Evolutionary conservation across 2,113 vertebrate genomes (phyloP), one percentile per base, ranked within the genome.

Genomic region (Grallaria varia): DNA sequence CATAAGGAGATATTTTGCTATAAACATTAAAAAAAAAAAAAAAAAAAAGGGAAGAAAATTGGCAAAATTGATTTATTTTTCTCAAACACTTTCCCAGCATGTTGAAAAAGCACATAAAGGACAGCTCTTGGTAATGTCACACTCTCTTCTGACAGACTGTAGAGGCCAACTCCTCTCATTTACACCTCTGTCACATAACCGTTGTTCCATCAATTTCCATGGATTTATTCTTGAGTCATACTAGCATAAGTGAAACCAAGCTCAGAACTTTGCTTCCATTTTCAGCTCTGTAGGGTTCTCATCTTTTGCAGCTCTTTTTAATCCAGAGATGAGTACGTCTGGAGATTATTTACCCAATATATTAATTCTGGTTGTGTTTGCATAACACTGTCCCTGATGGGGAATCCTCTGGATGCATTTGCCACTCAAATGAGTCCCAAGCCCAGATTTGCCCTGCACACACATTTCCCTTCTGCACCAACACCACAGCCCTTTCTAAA

Each of bases 401-500:
- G 45, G 35, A 89, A 45, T 50, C 35, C 47, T 84, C 47, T 66
- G 40, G 56, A 15, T 0, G 59, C n/a, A 44, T 71, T 89, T 59
- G 45, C 68, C 53, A n/a, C 0, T 0, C 22, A 45, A 62, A 77
- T 0, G 16, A 62, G 40, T 39, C 59, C 55, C 37, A 28, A 27
- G 49, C 0, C 2, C 58, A 75, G 67, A 40, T 2, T 2, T 59
- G 35, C n/a, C 45, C 60, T 19, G n/a, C 2, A 2, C 23, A 35
- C 27, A 33, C 9, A 10, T 23, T 53, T 73, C 62, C 52, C 45
- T 52, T 45, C 9, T 0, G 52, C 35, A 58, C 50, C n/a, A 67
- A 24, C 55, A 71, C 33, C 60, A 73, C 66, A 82, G 69, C 9
- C 37, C 40, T 23, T 35, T 84, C 35, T 62, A 17, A 77, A 73